Evolutionary conservation across 2,888 invertebrate species (phyloP), one percentile per base, ranked within the genome.

Genomic region (Trissoscelio sp.): DNA sequence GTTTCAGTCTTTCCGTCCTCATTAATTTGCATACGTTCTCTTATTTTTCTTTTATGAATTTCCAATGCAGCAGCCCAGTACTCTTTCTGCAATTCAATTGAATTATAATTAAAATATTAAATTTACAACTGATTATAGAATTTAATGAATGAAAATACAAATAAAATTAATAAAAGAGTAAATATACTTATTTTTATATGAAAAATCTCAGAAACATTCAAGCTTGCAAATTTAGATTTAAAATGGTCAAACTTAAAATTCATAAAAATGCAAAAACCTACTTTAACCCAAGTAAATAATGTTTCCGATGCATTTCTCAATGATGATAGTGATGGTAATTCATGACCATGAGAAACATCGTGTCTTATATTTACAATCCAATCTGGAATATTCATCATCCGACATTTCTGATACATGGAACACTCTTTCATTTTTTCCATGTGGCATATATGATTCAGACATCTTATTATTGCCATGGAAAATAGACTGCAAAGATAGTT

Each of bases 351-450:
- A 24, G 96, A 95, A 39, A 95, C 94, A 82, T 96, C 95, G 89
- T 97, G 96, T 64, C 97, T 93, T 62, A 97, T 89, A 83, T 95
- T 94, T 4, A 97, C 94, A 72, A 97, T 93, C 96, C 96, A 97
- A 79, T 94, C 94, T 0, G 97, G 97, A 42, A 97, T 93, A 44
- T 94, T 94, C 74, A 95, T 91, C 89, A 94, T 93, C 81, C 92
- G 92, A 0, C 95, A 95, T 31, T 94, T 94, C 86, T 92, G 92
- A 79, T 94, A 92, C 84, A 94, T 92, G 3, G 92, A 92, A 6
- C 84, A 87, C 14, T 93, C 92, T 87, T 93, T 93, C 0, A 92
- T 92, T 48, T 92, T 92, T 81, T 93, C 93, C 62, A 93, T 89
- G 84, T 94, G 93, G n/a, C 93, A 91, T 88, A 94, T 93, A 85